Percentiles rank a stretch among this genome's conserved stretches.
Conservation (phyloP, 2,888 invertebrate genomes). For the Protophormia terraenovae region DNA sequence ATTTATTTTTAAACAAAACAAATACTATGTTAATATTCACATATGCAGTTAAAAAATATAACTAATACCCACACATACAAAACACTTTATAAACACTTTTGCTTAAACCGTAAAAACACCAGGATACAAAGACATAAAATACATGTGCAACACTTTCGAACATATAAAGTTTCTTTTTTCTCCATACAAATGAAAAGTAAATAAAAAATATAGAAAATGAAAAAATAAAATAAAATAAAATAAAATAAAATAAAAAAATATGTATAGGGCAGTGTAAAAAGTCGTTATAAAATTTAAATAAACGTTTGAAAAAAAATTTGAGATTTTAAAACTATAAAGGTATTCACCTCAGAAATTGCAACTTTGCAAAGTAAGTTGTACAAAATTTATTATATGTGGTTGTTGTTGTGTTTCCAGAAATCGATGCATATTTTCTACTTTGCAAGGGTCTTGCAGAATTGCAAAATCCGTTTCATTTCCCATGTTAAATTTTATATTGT, state of each 20-base stretch:
- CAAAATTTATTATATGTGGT: too few species aligned
- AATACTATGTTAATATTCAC: not conserved
- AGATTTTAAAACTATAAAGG: too few species aligned
- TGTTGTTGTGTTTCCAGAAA: too few species aligned
- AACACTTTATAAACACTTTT: constrained; percentile 22
- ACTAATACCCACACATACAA: constrained; percentile 9
- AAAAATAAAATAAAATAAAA: not conserved
- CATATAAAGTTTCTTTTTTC: not conserved
- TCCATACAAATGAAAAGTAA: not conserved
- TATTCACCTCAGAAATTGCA: too few species aligned
- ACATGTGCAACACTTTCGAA: not conserved
- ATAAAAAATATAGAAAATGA: not conserved
- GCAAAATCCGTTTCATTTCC: too few species aligned
- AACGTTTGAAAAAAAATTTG: too few species aligned
- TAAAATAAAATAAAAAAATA: not conserved
- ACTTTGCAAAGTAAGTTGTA: too few species aligned
- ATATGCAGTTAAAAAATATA: not conserved
- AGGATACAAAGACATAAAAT: not conserved
- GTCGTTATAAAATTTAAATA: too few species aligned
- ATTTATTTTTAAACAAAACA: not conserved
- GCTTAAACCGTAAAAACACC: not conserved
- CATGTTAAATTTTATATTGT: too few species aligned
- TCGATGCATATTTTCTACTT: too few species aligned
- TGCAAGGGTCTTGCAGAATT: too few species aligned
- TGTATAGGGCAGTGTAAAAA: too few species aligned